Conservation (phyloP, 2,888 invertebrate species). For the Gisinianus flammeolus region DNA sequence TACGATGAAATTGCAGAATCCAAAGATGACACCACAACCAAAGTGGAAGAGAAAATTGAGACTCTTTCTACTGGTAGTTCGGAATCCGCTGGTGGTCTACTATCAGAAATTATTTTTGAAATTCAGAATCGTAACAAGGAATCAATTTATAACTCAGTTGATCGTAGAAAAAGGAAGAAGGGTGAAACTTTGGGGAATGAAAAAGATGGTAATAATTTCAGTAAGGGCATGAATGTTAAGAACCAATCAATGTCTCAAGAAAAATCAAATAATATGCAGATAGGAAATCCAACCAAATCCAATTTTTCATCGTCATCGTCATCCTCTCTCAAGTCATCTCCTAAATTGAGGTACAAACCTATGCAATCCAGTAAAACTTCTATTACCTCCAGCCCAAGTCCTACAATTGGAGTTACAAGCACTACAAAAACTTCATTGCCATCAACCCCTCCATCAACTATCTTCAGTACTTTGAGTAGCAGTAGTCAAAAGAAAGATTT, state of each 20-base stretch:
- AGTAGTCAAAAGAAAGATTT: not conserved
- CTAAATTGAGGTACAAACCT: conserved; percentile 31
- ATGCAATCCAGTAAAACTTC: not conserved
- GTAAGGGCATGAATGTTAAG: not conserved
- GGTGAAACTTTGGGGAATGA: conserved; percentile 45
- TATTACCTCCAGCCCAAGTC: not conserved
- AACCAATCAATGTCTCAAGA: not conserved
- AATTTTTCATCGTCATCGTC: conserved; percentile 32
- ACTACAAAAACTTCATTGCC: not conserved
- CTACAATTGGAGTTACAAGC: not conserved
- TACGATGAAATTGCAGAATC: conserved; percentile 57
- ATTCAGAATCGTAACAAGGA: conserved; percentile 85
- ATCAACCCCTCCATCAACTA: not conserved
- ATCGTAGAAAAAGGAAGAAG: conserved; percentile 52
- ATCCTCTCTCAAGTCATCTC: conserved; percentile 29
- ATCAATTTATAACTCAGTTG: conserved; percentile 71
- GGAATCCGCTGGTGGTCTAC: conserved; percentile 74
- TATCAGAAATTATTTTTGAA: conserved; percentile 86
- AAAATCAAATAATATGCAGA: not conserved
- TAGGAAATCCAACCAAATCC: not conserved
- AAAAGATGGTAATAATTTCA: not conserved
- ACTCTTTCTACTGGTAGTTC: conserved; percentile 64
- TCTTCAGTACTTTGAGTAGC: conserved; percentile 9
- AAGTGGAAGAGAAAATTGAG: conserved; percentile 52
- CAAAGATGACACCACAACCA: conserved; percentile 10